phyloP scores from a whole-genome alignment of 2,888 invertebrate genomes.

The Drosophila ochracea region DNA sequence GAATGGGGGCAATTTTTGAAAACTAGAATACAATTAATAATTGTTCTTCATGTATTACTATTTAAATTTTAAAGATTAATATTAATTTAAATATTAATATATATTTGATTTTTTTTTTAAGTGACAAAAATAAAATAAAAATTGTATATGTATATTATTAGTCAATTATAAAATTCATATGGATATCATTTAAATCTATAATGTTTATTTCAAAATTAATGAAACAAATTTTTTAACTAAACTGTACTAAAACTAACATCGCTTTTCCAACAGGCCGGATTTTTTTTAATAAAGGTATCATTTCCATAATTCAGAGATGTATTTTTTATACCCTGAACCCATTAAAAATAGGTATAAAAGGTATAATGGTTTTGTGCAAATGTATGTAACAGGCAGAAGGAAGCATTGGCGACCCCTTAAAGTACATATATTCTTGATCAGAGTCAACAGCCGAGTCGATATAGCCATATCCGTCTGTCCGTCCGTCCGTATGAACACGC shows the following conservation, averaged over 20 bases:
- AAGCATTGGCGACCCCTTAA: too few relatives aligned
- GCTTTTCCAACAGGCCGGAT: not conserved
- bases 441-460: too few relatives aligned
- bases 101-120: not conserved
- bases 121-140: too few relatives aligned
- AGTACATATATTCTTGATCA: too few relatives aligned
- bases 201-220: not conserved
- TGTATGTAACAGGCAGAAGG: too few relatives aligned
- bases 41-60: not conserved
- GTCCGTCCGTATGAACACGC: too few relatives aligned
- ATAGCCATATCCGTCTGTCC: too few relatives aligned
- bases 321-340: not conserved
- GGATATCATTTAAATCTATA: not conserved
- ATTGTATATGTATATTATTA: not conserved
- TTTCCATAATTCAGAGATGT: not conserved
- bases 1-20: not conserved
- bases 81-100: not conserved
- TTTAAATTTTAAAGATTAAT: not conserved
- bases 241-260: not conserved
- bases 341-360: too few relatives aligned
- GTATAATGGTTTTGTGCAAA: too few relatives aligned
- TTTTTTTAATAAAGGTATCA: not conserved
- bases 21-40: not conserved
- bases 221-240: not conserved
- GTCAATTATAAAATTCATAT: not conserved